Evolutionary conservation across 2,113 vertebrate genomes (phyloP), one percentile per base, ranked within the genome.

Genomic region (Mesocricetus auratus): DNA sequence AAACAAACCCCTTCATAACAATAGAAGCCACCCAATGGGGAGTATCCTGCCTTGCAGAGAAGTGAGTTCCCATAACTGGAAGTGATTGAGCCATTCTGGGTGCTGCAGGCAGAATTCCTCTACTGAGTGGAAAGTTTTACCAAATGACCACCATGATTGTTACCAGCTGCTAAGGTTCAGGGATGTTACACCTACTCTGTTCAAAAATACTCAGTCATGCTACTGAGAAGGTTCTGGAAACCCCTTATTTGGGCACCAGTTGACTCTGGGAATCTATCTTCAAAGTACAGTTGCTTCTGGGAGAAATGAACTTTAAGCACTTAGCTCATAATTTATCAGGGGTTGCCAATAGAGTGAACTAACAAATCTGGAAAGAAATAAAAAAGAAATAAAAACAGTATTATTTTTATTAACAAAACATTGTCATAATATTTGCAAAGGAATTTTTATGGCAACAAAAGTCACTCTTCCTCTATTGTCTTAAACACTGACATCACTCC

Each of bases 361-460:
- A 56, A 94, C 93, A 89, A 93, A 45, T 94, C 71, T 91, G 92
- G 85, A 95, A 85, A 53, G 36, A 93, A 93, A 78, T 31, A 78
- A 60, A 50, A 81, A 77, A 87, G 74, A 96, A 94, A 94, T 81
- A 47, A 77, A 96, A 95, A 86, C 64, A 64, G 45, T 33, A 69
- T 90, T 90, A 85, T 13, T 94, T 94, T 93, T 86, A 94, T 88
- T 92, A 95, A 94, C 81, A 94, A 96, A 94, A 82, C 26, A 60
- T 71, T 69, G 93, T 88, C 69, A 81, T 62, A 56, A 82, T 96
- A 87, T 97, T 71, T 85, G 31, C 56, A 77, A 88, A 93, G 85
- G 92, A 96, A 94, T 93, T 96, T 97, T 96, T 96, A 96, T 36
- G 47, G 42, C 90, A 96, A 81, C 85, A 81, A 93, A 94, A 94